Evolutionary conservation across 2,888 invertebrate species (phyloP), one percentile per base, ranked within the genome.

Genomic region (Ormyrus rosae): DNA sequence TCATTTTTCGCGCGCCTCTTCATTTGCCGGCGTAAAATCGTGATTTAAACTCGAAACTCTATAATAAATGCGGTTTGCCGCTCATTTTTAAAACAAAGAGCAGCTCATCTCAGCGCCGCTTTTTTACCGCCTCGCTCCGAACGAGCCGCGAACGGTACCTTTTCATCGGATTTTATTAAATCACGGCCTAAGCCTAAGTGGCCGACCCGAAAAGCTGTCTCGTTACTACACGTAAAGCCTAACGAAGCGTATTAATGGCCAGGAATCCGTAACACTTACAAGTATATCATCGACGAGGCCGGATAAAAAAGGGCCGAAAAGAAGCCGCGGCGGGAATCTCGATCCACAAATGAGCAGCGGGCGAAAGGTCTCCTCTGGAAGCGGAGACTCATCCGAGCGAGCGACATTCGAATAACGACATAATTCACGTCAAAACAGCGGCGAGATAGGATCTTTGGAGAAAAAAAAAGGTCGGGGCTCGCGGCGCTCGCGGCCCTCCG

Each of bases 371-470:
- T 34, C 58, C 53, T 5, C 10, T 34, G 61, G 13, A 45, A 56
- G 34, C 53, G 58, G 74, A 10, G 19, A 50, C 60, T n/a, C 67
- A 9, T 6, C 19, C 10, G n/a, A 48, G 48, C 63, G 69, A 81
- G 73, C 69, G 77, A 81, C 73, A 81, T 78, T 74, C 70, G 71
- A 78, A 70, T 78, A 81, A 81, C 81, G 78, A 81, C 78, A 78
- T 78, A 81, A 81, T 78, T 81, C 78, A 81, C 63, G 78, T 78
- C 81, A 70, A 78, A 81, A 78, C 71, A 78, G 53, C 70, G 48
- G 13, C 13, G 71, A 81, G 81, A 81, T 81, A 81, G 53, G 9
- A 81, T 81, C 77, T 34, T 34, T 34, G 34, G 11, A 51, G 56
- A 56, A 58, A 58, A 63, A 65, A 55, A 19, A 53, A 46, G 34